phyloP scores from a whole-genome alignment of 2,888 invertebrate species.

The Polyploca ridens region DNA sequence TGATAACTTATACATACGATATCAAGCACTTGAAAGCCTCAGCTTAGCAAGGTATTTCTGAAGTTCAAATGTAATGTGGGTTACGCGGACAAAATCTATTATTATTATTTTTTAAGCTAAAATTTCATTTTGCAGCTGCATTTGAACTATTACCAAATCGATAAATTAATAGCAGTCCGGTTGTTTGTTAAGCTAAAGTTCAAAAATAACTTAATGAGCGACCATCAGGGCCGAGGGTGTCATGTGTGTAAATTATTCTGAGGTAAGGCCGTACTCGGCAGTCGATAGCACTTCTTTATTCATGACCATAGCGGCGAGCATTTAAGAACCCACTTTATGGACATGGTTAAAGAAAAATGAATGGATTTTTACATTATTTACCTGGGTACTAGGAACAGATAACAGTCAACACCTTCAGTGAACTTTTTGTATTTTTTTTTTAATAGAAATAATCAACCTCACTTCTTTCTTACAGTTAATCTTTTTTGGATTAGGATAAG shows the following conservation, averaged over 20 bases:
- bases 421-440: too few species aligned
- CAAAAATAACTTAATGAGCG: conserved; percentile 63
- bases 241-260: conserved; percentile 76
- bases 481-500: too few species aligned
- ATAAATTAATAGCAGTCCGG: conserved; percentile 36
- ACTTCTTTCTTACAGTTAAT: too few species aligned
- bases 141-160: conserved; percentile 16
- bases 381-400: conserved; percentile 16
- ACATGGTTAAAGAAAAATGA: conserved; percentile 44
- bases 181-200: conserved; percentile 46
- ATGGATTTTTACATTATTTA: conserved; percentile 28
- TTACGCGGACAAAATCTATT: too few species aligned
- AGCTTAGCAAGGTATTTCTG: too few species aligned
- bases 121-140: too few species aligned
- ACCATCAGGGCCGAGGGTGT: conserved; percentile 43
- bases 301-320: conserved; percentile 70
- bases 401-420: too few species aligned
- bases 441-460: too few species aligned
- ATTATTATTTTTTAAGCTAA: too few species aligned
- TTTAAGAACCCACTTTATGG: conserved; percentile 61
- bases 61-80: too few species aligned
- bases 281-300: conserved; percentile 82
- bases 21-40: neutral
- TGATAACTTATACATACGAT: neutral
- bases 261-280: conserved; percentile 62